Conservation (phyloP, 2,888 invertebrate genomes). For the Athalia circularis region DNA sequence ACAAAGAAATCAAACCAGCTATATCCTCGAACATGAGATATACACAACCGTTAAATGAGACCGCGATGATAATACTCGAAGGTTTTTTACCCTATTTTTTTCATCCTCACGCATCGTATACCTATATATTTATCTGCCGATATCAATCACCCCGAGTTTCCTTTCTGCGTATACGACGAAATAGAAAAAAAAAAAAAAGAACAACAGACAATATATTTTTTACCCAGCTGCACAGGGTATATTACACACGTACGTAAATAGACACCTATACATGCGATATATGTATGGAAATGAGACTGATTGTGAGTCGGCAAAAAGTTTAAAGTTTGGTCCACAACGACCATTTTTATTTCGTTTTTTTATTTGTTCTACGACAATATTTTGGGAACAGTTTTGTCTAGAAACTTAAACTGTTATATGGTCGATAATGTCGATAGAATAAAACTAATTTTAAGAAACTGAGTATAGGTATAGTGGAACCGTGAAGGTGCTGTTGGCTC, state of each 20-base stretch:
- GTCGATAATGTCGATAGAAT: constrained; percentile 17
- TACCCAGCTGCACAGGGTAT: no score
- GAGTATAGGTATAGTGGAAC: not conserved
- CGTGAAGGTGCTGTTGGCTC: not conserved
- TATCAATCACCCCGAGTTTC: constrained; percentile 29
- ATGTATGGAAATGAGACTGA: no score
- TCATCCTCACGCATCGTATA: no score
- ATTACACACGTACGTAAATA: not conserved
- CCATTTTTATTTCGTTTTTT: not conserved
- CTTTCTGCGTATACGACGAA: not conserved
- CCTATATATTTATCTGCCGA: constrained; percentile 20
- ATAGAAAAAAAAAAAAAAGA: no score
- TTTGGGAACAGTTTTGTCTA: not conserved
- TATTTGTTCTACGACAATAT: not conserved
- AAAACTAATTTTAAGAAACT: not conserved
- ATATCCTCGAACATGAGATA: not conserved
- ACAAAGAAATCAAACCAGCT: constrained; percentile 18
- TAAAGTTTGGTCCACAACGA: no score
- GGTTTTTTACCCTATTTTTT: not conserved
- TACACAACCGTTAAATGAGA: constrained; percentile 26
- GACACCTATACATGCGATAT: no score
- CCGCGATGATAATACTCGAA: constrained; percentile 29
- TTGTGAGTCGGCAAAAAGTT: no score
- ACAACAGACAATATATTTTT: no score
- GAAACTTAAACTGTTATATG: not conserved